Evolutionary conservation across 2,797 vertebrate species (phyloP).

Genomic region (Rhabdophis nuchalis): DNA sequence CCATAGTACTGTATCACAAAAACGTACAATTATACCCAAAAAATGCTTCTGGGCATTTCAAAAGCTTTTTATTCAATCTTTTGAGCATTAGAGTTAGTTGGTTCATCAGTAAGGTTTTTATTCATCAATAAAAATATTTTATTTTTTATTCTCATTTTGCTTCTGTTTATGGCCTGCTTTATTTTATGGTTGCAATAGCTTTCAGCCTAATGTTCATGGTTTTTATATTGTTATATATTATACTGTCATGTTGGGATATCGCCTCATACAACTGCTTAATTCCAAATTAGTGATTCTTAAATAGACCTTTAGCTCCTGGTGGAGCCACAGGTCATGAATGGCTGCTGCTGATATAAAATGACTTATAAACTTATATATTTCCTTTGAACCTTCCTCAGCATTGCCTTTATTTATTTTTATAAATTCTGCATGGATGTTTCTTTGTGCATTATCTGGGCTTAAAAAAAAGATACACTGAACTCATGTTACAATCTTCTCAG

Average conservation of each 20-base stretch:
- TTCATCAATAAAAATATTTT: too few relatives aligned
- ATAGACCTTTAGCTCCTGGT: not conserved
- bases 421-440: not conserved
- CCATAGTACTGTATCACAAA: not conserved
- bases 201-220: not conserved
- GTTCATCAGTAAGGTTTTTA: not conserved
- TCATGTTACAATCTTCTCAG: not conserved
- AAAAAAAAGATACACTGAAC: not conserved
- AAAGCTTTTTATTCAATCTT: not conserved
- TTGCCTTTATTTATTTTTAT: not conserved
- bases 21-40: not conserved
- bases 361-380: not conserved
- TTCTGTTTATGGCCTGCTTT: not conserved
- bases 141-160: not conserved
- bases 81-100: not conserved
- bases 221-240: not conserved
- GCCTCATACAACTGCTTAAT: not conserved
- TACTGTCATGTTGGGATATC: not conserved
- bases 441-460: not conserved
- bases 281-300: not conserved
- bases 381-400: not conserved
- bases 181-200: not conserved
- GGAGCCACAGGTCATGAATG: not conserved
- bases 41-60: not conserved
- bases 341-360: not conserved